Percentiles rank a stretch among this genome's conserved stretches.
Conservation (phyloP, 2,888 invertebrate genomes). For the Branchipolynoe longqiensis region DNA sequence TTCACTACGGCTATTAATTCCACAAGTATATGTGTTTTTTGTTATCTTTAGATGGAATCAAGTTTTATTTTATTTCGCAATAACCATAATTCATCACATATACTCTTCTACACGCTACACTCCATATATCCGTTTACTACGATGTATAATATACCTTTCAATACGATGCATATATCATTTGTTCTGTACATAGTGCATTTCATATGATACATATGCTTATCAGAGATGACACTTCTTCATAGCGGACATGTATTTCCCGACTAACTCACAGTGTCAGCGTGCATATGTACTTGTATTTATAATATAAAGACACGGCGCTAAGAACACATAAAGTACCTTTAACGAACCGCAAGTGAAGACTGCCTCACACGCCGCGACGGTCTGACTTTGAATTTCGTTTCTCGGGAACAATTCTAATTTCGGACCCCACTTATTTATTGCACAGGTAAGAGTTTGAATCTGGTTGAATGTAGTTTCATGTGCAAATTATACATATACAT, state of each 20-base stretch:
- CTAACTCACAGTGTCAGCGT: background rate
- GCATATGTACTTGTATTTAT: background rate
- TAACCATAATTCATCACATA: constrained; percentile 43
- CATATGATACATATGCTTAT: background rate
- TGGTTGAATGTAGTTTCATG: too few species aligned
- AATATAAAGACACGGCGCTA: background rate
- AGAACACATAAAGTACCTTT: background rate
- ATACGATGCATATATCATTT: background rate
- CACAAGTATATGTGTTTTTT: background rate
- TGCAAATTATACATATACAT: too few species aligned
- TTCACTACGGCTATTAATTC: constrained; percentile 4
- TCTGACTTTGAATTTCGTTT: too few species aligned
- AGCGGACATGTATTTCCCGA: background rate
- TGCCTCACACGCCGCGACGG: background rate
- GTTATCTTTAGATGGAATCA: background rate
- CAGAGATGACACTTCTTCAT: background rate
- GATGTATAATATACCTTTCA: constrained; percentile 27
- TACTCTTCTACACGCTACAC: constrained; percentile 28
- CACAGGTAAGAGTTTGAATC: too few species aligned
- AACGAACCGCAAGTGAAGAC: background rate
- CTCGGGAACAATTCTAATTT: too few species aligned
- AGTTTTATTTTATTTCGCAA: constrained; percentile 16
- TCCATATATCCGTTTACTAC: constrained; percentile 9
- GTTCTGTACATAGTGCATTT: background rate
- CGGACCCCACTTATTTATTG: too few species aligned